Conservation (phyloP, 2,888 invertebrate species). For the Ernsta delagoae region DNA sequence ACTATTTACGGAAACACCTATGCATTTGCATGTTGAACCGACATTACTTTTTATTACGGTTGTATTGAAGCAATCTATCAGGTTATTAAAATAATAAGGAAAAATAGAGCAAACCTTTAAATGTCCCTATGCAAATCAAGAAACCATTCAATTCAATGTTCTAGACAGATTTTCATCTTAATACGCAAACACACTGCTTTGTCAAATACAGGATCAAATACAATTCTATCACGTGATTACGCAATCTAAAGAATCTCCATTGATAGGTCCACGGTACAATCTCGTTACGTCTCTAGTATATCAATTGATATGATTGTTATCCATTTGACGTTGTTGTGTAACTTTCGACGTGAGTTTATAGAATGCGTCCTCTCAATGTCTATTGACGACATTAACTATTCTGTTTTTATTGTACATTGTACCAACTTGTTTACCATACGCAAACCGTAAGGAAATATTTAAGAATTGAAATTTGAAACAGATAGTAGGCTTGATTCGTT, state of each 20-base stretch:
- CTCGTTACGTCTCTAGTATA: conserved; percentile 58
- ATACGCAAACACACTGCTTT: too few relatives aligned
- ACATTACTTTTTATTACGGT: background rate
- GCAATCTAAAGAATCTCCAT: conserved; percentile 46
- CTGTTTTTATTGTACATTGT: too few relatives aligned
- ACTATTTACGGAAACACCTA: background rate
- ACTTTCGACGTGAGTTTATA: conserved; percentile 23
- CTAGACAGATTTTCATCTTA: too few relatives aligned
- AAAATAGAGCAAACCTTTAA: too few relatives aligned
- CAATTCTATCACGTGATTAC: conserved; percentile 6
- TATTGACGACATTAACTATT: conserved; percentile 14
- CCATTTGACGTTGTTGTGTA: conserved; percentile 37
- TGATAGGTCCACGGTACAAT: conserved; percentile 52
- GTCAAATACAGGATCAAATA: background rate
- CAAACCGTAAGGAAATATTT: too few relatives aligned
- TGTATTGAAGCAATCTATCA: too few relatives aligned
- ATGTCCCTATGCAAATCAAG: too few relatives aligned
- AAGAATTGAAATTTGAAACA: too few relatives aligned
- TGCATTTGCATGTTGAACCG: background rate
- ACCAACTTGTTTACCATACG: too few relatives aligned
- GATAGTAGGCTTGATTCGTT: too few relatives aligned
- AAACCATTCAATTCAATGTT: too few relatives aligned
- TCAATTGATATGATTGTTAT: conserved; percentile 62
- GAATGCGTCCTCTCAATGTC: conserved; percentile 15
- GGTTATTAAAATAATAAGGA: too few relatives aligned